Conservation (phyloP, 2,888 invertebrate genomes). For the Mythimna pallens region DNA sequence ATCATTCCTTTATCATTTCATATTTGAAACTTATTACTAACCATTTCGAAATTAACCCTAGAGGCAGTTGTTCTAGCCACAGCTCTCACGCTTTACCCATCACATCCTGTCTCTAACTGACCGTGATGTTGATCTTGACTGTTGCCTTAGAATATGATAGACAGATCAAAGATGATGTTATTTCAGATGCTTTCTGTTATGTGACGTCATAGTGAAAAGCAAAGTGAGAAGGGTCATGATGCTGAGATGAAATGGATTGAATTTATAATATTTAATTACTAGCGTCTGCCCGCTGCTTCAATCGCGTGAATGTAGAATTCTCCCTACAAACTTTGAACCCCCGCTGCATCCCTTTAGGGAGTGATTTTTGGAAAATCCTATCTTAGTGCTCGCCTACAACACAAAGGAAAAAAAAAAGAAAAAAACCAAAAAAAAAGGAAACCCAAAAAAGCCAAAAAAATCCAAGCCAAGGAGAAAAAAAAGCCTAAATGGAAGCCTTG, state of each 20-base stretch:
- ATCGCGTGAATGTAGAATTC: no score
- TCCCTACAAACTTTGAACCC: no score
- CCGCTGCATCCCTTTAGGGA: no score
- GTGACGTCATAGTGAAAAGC: slow-evolving; percentile 4
- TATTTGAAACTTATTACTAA: slow-evolving; percentile 22
- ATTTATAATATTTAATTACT: neutral
- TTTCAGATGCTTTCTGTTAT: neutral
- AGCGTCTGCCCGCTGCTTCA: no score
- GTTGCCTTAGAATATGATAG: slow-evolving; percentile 7
- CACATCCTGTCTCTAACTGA: slow-evolving; percentile 3
- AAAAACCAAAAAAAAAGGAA: no score
- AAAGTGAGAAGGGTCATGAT: slow-evolving; percentile 6
- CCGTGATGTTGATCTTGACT: slow-evolving; percentile 28
- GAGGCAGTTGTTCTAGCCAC: neutral
- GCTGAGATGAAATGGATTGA: slow-evolving; percentile 15
- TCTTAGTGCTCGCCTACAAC: no score
- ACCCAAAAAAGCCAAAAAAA: no score
- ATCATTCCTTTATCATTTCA: no score
- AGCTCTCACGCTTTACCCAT: slow-evolving; percentile 9
- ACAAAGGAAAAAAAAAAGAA: no score
- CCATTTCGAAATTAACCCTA: slow-evolving; percentile 22
- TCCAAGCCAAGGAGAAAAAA: no score
- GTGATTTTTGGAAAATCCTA: no score
- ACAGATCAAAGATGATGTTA: slow-evolving; percentile 35
- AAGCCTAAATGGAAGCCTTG: no score